Percentiles rank a stretch among this genome's conserved stretches.
phyloP scores from a whole-genome alignment of 2,797 vertebrate genomes.

The Ptychadena robeensis region DNA sequence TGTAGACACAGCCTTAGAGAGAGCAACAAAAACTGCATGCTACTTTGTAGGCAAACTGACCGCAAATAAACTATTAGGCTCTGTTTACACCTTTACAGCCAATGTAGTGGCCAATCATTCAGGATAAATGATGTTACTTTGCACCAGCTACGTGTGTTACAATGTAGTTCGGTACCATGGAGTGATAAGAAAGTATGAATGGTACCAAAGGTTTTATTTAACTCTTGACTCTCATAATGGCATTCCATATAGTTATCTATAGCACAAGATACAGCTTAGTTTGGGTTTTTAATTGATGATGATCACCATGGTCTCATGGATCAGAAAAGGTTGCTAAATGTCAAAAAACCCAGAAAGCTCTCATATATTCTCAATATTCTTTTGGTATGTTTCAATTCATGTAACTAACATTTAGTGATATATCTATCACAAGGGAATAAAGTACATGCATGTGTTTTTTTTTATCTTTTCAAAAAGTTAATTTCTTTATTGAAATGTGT shows the following conservation, averaged over 20 bases:
- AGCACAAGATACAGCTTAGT: background rate
- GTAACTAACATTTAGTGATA: constrained; percentile 6
- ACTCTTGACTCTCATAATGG: background rate
- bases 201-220: background rate
- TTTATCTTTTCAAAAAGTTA: background rate
- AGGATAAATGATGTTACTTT: too few species aligned
- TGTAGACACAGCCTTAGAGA: too few species aligned
- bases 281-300: background rate
- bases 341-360: background rate
- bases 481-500: background rate
- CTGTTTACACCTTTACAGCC: too few species aligned
- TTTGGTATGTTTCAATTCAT: background rate
- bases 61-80: too few species aligned
- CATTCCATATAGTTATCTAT: background rate
- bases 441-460: background rate
- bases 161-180: too few species aligned
- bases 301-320: background rate
- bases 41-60: too few species aligned
- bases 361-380: background rate
- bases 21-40: too few species aligned
- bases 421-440: background rate
- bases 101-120: too few species aligned
- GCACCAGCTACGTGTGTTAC: too few species aligned
- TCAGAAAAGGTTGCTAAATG: background rate
- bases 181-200: too few species aligned